Base-by-base conservation (phyloP, 1,140 invertebrate genomes). In the Lordiphosa stackelbergi region DNA sequence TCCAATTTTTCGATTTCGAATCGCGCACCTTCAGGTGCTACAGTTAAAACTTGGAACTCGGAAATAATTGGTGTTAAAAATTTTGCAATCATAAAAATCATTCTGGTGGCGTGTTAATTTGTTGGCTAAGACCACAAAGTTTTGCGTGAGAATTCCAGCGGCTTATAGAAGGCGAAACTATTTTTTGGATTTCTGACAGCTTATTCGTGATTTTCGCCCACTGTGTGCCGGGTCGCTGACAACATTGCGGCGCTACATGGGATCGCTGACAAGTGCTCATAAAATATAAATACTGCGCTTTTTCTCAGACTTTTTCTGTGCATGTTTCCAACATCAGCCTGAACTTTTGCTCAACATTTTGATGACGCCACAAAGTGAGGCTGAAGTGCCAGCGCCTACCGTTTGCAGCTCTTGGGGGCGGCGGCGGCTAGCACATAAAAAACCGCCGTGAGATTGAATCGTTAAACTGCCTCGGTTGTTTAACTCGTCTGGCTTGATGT, bases 241-340 rank as follows among this genome's bases (percentile, higher is more conserved):
- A 53, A 43, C 52, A 69, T 64, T 43, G 73, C 69, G 73, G 68
- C 73, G 73, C 73, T 77, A 62, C 60, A 78, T 55, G 63, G 38
- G 56, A 57, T 60, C 46, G 43, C 60, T 72, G 66, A 68, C 66
- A 79, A 73, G 74, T 65, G 71, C 41, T 64, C 63, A 73, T 81
- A 81, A 74, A 79, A 81, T 71, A 81, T 59, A 60, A 72, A 69
- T 57, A 64, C 59, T 47, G 61, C 37, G 54, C 40, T 61, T 69
- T 53, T 63, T 73, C 57, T 62, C 43, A 79, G 42, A 28, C 37
- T 36, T 36, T 56, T 12, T 10, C 10, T 48, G 19, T 64, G 36
- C 56, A 56, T 36, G 55, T 31, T 54, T 45, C n/a, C 35, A 45
- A 52, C 53, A 59, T 56, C 36, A 53, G 46, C 57, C 57, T 38